Base-by-base conservation (phyloP, 2,888 invertebrate genomes). In the Cecidostiba fungosa region DNA sequence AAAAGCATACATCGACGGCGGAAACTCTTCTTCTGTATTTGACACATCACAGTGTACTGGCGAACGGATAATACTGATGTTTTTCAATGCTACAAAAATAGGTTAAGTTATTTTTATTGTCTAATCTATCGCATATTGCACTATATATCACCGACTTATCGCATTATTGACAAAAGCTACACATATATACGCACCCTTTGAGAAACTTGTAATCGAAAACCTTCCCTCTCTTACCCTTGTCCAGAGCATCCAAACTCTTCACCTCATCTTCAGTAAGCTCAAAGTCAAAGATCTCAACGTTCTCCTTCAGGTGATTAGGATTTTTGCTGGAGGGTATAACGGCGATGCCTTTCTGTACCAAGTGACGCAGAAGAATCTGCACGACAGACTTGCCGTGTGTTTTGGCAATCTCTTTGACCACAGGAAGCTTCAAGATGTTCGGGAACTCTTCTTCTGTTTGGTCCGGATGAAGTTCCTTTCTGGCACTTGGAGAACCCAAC, bases 311-410 rank as follows among this genome's bases (percentile, higher is more conserved):
- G 89, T 97, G 94, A 10, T 94, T 92, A 0, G 95, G 95, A 90
- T 95, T 96, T 1, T 95, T 94, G 92, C 97, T 97, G 93, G 97
- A 97, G 26, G 97, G 97, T 90, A 98, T 97, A 14, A 96, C 96
- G 50, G 95, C 94, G 54, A 97, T 94, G 54, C 95, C 95, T 88
- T 95, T 95, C 90, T 96, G 96, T 0, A 96, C 93, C 74, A 96
- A 93, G 90, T 96, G 96, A 87, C 95, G 94, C n/a, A 97, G 94
- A 69, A 97, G 92, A 78, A 97, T 94, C 94, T 97, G 97, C 16
- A 96, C 97, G 0, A 96, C 93, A 4, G 95, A 94, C 92, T 95
- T 96, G 0, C 94, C 93, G 90, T 96, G 94, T 77, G 94, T 94
- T 16, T 92, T 92, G n/a, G 96, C 95, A 19, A 97, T 94, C 88